phyloP scores from a whole-genome alignment of 1,140 invertebrate genomes.

The Megalopta genalis region DNA sequence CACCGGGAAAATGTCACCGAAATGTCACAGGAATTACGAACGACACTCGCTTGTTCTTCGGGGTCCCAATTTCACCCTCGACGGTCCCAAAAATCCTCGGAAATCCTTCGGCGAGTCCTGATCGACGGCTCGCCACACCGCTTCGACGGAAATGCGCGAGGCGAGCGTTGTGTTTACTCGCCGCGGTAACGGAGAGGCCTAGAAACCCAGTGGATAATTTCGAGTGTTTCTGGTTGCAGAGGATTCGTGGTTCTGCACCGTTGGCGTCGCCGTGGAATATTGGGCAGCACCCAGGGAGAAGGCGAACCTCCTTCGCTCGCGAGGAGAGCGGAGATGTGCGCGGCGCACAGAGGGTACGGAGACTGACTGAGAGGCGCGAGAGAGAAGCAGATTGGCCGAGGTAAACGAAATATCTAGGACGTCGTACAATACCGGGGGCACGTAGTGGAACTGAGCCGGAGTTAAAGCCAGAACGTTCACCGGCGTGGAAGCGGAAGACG shows the following conservation, averaged over 20 bases:
- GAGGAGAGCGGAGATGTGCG: background rate
- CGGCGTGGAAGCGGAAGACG: constrained; percentile 75
- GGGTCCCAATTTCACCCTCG: too few species aligned
- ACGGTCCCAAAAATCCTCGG: too few species aligned
- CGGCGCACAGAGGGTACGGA: background rate
- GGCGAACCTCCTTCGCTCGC: too few species aligned
- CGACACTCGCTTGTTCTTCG: background rate
- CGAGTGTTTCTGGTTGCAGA: background rate
- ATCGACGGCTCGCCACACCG: too few species aligned
- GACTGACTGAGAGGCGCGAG: constrained; percentile 25
- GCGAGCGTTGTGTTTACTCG: too few species aligned
- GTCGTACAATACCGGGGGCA: constrained; percentile 62
- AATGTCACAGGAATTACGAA: too few species aligned
- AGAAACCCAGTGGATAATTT: constrained; percentile 3
- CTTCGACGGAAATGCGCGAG: too few species aligned
- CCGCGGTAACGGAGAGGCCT: background rate
- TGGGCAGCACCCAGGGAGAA: background rate
- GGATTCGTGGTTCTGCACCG: background rate
- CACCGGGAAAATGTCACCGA: too few species aligned
- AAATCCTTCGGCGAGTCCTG: too few species aligned
- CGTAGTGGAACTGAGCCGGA: constrained; percentile 63
- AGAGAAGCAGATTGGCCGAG: constrained; percentile 13
- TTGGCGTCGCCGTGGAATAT: background rate
- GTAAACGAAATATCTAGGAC: constrained; percentile 54
- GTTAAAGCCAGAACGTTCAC: constrained; percentile 56